Conservation (phyloP, 2,888 invertebrate genomes). For the Theretra japonica region DNA sequence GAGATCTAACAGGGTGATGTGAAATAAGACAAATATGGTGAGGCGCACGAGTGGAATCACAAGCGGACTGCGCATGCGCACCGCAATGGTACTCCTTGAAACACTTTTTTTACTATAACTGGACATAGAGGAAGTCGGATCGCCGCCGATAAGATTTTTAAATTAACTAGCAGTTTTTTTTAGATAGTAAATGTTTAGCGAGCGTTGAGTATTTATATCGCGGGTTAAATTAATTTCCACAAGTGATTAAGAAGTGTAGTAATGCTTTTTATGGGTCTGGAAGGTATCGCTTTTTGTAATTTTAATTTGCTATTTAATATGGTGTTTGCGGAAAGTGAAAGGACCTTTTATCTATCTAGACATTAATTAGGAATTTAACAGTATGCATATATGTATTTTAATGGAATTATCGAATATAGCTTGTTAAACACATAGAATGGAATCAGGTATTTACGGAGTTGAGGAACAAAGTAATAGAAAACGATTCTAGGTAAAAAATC, state of each 20-base stretch:
- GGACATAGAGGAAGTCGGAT: conserved; percentile 33
- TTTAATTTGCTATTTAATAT: neutral
- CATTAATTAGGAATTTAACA: too few species aligned
- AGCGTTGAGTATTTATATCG: conserved; percentile 2
- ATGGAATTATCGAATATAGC: too few species aligned
- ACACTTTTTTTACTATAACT: conserved; percentile 54
- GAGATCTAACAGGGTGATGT: conserved; percentile 78
- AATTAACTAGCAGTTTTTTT: conserved; percentile 20
- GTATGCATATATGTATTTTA: too few species aligned
- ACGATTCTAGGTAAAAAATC: too few species aligned
- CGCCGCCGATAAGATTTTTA: conserved; percentile 27
- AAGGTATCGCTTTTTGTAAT: neutral
- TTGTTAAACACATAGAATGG: too few species aligned
- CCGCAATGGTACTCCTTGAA: conserved; percentile 51
- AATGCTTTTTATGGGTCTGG: conserved; percentile 2
- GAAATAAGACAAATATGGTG: conserved; percentile 81
- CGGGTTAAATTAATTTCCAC: neutral
- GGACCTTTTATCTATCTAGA: neutral
- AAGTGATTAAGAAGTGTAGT: neutral
- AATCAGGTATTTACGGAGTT: too few species aligned
- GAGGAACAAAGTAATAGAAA: too few species aligned
- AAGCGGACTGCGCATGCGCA: conserved; percentile 66
- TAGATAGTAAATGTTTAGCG: neutral
- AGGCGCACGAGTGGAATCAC: conserved; percentile 70
- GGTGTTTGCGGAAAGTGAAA: neutral